These are phyloP conservation scores for Phengaris alcon DNA, from an alignment of 2,888 invertebrate genomes.

Conservation along the genomic window DNA sequence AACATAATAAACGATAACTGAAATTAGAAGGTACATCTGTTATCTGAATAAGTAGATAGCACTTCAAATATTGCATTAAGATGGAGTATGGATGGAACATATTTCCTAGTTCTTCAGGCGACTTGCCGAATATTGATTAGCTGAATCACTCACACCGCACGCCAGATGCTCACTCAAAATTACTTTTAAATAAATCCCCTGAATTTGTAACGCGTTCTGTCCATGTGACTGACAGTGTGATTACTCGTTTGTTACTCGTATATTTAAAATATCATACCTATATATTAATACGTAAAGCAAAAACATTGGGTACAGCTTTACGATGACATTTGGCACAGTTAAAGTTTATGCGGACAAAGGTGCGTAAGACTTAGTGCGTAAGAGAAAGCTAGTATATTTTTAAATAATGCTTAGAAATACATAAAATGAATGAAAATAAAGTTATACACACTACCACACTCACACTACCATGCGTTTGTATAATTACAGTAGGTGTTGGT, in stretches of 20 bases:
- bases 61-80: conserved; percentile 31
- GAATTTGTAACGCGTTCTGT: conserved; percentile 48
- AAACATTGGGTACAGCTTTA: too few relatives aligned
- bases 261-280: neutral
- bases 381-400: too few relatives aligned
- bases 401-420: too few relatives aligned
- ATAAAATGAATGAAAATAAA: too few relatives aligned
- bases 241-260: neutral
- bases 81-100: conserved; percentile 73
- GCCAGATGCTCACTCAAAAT: conserved; percentile 76
- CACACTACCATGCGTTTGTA: too few relatives aligned
- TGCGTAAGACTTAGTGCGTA: too few relatives aligned
- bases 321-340: too few relatives aligned
- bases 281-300: neutral
- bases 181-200: conserved; percentile 75
- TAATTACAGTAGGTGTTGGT: too few relatives aligned
- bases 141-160: conserved; percentile 71
- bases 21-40: neutral
- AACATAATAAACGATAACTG: too few relatives aligned
- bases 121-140: conserved; percentile 77
- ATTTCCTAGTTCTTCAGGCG: conserved; percentile 71
- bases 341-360: too few relatives aligned
- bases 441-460: too few relatives aligned
- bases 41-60: neutral
- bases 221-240: conserved; percentile 28